Percentiles rank a stretch among this genome's conserved stretches.
Evolutionary conservation across 2,797 vertebrate species (phyloP).

Genomic region (Lepilemur septentrionalis): DNA sequence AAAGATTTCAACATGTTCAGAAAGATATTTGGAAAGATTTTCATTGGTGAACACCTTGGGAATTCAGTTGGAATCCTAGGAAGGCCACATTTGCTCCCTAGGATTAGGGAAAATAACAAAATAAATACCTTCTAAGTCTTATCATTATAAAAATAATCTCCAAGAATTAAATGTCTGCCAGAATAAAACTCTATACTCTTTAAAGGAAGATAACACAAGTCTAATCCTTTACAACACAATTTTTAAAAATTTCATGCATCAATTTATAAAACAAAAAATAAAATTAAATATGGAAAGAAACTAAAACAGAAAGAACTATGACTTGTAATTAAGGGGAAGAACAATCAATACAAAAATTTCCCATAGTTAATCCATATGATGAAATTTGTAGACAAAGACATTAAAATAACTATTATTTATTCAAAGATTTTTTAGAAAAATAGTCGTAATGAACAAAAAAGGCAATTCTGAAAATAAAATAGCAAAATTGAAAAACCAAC

Average conservation of each 20-base stretch:
- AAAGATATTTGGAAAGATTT: neutral
- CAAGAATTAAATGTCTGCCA: neutral
- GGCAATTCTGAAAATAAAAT: neutral
- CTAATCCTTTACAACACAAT: neutral
- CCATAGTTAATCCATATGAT: neutral
- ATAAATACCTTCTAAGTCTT: neutral
- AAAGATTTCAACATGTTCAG: neutral
- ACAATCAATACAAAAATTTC: neutral
- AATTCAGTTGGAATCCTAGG: neutral
- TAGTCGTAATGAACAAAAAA: neutral
- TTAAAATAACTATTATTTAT: neutral
- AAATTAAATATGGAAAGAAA: neutral
- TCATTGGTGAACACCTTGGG: neutral
- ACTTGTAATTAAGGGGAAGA: neutral
- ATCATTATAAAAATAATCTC: neutral
- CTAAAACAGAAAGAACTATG: neutral
- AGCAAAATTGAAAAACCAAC: neutral
- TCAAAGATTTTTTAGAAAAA: neutral
- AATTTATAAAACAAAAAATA: neutral
- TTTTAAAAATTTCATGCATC: neutral
- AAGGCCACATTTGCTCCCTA: neutral
- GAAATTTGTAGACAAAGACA: neutral
- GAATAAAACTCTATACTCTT: neutral
- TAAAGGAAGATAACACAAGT: neutral
- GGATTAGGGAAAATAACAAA: neutral